A percentile compares a stretch with the other conserved stretches of the same genome.
These are phyloP conservation scores for Margarornis squamiger DNA, from an alignment of 2,797 vertebrate species.

Conservation along the genomic window DNA sequence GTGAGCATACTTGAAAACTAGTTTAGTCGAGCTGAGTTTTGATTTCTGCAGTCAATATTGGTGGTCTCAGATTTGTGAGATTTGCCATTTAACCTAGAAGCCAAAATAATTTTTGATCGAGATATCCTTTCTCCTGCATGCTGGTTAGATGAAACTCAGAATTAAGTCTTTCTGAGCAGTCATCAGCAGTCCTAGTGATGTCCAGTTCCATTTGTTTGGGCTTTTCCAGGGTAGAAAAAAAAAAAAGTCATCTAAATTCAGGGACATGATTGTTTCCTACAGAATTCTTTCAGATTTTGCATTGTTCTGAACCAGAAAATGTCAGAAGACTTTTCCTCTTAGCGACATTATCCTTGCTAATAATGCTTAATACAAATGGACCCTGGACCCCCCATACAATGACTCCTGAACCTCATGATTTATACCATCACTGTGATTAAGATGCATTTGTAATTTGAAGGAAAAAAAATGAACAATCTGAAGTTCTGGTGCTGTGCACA, in stretches of 20 bases:
- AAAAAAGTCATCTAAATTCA: not conserved
- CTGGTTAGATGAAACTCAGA: not conserved
- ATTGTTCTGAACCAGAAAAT: not conserved
- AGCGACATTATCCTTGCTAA: not conserved
- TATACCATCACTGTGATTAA: not conserved
- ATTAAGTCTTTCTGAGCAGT: not conserved
- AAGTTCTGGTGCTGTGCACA: not conserved
- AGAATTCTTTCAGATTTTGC: not conserved
- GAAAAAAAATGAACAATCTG: not conserved
- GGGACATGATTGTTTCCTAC: not conserved
- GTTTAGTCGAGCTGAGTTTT: not conserved
- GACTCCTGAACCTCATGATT: not conserved
- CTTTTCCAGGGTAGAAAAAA: not conserved
- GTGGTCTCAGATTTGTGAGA: not conserved
- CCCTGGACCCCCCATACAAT: not conserved
- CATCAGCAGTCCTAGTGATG: not conserved
- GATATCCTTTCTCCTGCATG: not conserved
- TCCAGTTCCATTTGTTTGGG: not conserved
- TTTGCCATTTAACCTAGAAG: not conserved
- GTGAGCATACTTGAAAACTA: not conserved
- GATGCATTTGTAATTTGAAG: not conserved
- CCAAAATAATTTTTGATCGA: not conserved
- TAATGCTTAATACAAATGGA: not conserved
- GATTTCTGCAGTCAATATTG: not conserved
- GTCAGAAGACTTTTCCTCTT: not conserved